These are phyloP conservation scores for Tenthredo mesomela DNA, from an alignment of 2,888 invertebrate genomes.

Conservation along the genomic window DNA sequence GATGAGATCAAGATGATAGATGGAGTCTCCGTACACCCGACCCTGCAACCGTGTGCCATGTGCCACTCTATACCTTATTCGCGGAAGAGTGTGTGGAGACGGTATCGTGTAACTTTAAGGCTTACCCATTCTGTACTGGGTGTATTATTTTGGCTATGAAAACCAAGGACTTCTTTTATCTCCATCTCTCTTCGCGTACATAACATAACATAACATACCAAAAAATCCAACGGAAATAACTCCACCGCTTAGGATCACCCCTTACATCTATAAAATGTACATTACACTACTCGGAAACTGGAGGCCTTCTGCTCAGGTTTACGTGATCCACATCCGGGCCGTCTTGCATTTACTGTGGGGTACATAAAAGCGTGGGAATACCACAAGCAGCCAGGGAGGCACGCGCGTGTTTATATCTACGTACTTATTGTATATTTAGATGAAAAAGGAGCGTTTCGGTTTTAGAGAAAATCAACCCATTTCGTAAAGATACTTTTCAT, in stretches of 20 bases:
- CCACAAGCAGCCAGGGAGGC: neutral
- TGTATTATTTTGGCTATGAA: neutral
- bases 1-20: constrained; percentile 70
- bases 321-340: constrained; percentile 39
- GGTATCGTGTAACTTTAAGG: neutral
- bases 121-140: constrained; percentile 1
- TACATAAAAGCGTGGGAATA: constrained; percentile 32
- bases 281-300: constrained; percentile 16
- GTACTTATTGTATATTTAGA: constrained; percentile 31
- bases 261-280: constrained; percentile 1
- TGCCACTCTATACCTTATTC: neutral
- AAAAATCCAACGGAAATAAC: neutral
- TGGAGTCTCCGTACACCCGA: constrained; percentile 63
- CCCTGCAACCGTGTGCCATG: constrained; percentile 28
- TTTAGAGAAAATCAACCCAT: constrained; percentile 13
- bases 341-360: neutral
- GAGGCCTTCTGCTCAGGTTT: constrained; percentile 35
- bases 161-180: neutral
- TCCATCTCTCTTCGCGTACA: neutral
- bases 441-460: neutral
- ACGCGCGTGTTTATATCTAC: neutral
- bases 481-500: neutral
- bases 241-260: neutral
- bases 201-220: too few relatives aligned
- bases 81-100: neutral